Evolutionary conservation across 2,888 invertebrate genomes (phyloP).

Genomic region (Xestia c-nigrum): DNA sequence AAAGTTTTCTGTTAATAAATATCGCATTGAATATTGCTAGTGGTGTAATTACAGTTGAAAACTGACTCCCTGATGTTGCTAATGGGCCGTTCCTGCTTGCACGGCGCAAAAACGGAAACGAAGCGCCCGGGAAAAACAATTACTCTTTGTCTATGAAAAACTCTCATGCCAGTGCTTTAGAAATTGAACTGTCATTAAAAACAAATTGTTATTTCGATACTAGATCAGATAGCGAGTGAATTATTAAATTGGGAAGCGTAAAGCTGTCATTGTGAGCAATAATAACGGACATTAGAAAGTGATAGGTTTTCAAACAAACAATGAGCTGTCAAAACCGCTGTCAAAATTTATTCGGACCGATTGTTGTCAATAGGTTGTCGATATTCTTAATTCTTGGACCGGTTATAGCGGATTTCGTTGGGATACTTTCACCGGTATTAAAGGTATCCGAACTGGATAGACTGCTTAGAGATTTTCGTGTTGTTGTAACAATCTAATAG

Average conservation of each 20-base stretch:
- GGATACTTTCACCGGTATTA: conserved; percentile 74
- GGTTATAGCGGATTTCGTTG: conserved; percentile 68
- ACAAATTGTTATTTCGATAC: conserved; percentile 47
- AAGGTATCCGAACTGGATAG: conserved; percentile 55
- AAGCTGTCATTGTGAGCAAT: conserved; percentile 47
- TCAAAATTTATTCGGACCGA: conserved; percentile 51
- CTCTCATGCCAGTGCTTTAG: conserved; percentile 60
- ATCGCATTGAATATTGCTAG: not conserved
- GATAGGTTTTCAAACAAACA: conserved; percentile 62
- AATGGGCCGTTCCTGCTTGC: conserved; percentile 63
- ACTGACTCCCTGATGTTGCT: conserved; percentile 44
- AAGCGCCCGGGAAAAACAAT: conserved; percentile 68
- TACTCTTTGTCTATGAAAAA: conserved; percentile 69
- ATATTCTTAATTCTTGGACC: conserved; percentile 69
- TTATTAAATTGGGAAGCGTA: conserved; percentile 49
- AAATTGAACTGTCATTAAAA: conserved; percentile 65
- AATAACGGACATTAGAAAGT: conserved; percentile 54
- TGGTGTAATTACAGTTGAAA: conserved; percentile 36
- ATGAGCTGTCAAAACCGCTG: conserved; percentile 55
- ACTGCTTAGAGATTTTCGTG: conserved; percentile 60
- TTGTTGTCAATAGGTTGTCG: conserved; percentile 64
- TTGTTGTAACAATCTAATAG: conserved; percentile 64
- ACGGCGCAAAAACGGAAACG: conserved; percentile 60
- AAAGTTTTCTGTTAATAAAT: conserved; percentile 45
- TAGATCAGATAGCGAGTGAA: conserved; percentile 37